Base-by-base conservation (phyloP, 2,888 invertebrate genomes). In the Choreutis nemorana region DNA sequence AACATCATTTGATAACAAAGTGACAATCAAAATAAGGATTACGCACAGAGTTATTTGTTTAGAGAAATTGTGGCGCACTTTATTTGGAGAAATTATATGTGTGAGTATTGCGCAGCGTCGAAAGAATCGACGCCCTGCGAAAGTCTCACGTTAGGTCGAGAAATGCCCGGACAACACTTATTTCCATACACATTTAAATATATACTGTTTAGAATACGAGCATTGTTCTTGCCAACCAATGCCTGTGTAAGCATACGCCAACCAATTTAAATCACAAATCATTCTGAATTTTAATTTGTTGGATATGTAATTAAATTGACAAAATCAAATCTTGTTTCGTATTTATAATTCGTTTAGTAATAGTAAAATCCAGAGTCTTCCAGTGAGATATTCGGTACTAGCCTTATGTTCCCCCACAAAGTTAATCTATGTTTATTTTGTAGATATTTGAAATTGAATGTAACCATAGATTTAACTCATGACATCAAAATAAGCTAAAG, bases 161-260 rank as follows among this genome's bases (percentile, higher is more conserved):
- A 55, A 64, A 59, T 55, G 59, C 43, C 49, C 54, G 55, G 48
- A 55, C 50, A 47, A 50, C 54, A 55, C 49, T 42, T 50, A 56
- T 47, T 48, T 58, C 51, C 50, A 55, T 55, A 62, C 57, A 64
- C 56, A 65, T 62, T 62, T 57, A 57, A 63, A 70, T 70, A 56
- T 60, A 61, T 73, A 77, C n/a, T 77, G 73, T 50, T 59, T n/a
- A n/a, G n/a, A 75, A 73, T 67, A 49, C 42, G 36, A 41, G n/a
- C n/a, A n/a, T n/a, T n/a, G n/a, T n/a, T n/a, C 50, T 48, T 48
- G 58, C 62, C 53, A 66, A 64, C 64, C 58, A 56, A 57, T 52
- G 47, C 50, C 55, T 54, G 62, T 60, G 60, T 66, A 65, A 57
- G 53, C 50, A 55, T 54, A 55, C 50, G 56, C 45, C 48, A 43